Evolutionary conservation across 1,140 invertebrate species (phyloP).

Genomic region (Hylaeus volcanicus): DNA sequence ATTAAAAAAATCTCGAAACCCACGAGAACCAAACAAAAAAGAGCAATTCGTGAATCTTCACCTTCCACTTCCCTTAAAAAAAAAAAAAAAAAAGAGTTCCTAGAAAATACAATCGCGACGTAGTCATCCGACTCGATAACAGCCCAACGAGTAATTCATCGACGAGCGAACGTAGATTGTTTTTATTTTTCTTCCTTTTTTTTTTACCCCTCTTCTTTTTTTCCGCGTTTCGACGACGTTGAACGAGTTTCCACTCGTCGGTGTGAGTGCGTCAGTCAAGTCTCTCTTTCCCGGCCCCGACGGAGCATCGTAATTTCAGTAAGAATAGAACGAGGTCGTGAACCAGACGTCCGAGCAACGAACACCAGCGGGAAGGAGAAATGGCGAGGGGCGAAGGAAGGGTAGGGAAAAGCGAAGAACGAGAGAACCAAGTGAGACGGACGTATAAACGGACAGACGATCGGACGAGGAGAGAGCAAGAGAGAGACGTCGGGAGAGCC

Average conservation of each 20-base stretch:
- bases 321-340: constrained; percentile 67
- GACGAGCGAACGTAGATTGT: no score
- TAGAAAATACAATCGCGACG: no score
- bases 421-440: constrained; percentile 21
- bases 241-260: constrained; percentile 30
- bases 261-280: constrained; percentile 30
- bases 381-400: constrained; percentile 5
- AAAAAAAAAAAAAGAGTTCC: no score
- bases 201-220: background rate
- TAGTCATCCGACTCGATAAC: no score
- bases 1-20: no score
- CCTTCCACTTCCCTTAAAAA: no score
- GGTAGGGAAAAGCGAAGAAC: constrained; percentile 19
- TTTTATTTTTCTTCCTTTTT: no score
- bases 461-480: constrained; percentile 14
- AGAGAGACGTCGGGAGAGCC: constrained; percentile 16
- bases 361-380: constrained; percentile 24
- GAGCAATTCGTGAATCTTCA: no score
- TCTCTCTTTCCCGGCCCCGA: constrained; percentile 47
- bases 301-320: constrained; percentile 62
- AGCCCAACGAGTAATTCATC: no score
- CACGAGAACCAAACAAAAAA: no score
- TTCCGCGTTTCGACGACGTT: constrained; percentile 18
- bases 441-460: constrained; percentile 29
- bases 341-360: constrained; percentile 59